These are phyloP conservation scores for Aphis gossypii DNA, from an alignment of 1,140 invertebrate genomes.

Conservation along the genomic window DNA sequence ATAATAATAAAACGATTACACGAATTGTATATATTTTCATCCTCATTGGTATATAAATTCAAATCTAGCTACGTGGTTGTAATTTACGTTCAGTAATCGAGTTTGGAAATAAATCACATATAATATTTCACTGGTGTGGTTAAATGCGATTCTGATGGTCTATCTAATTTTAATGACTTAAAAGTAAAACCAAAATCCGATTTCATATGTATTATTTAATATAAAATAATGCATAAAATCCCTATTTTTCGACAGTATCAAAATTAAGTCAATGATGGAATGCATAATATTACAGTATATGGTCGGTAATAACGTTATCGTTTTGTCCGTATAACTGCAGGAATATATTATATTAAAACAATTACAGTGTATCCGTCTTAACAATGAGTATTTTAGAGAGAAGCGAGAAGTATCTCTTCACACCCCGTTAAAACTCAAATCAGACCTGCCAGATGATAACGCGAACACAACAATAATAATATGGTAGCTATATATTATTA, in stretches of 20 bases:
- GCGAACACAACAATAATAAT: background rate
- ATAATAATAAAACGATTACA: conserved; percentile 30
- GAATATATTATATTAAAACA: background rate
- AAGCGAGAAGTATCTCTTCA: conserved; percentile 21
- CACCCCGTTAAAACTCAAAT: background rate
- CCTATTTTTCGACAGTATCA: background rate
- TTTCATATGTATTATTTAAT: background rate
- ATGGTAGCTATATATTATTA: background rate
- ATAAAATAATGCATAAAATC: background rate
- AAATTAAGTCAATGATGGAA: background rate
- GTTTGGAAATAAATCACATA: conserved; percentile 13
- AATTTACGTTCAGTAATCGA: conserved; percentile 11
- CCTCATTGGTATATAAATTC: background rate
- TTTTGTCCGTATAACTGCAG: background rate
- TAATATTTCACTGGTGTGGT: background rate
- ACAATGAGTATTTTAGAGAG: background rate
- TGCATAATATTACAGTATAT: background rate
- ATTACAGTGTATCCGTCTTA: background rate
- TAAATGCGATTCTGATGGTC: background rate
- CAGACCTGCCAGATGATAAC: background rate
- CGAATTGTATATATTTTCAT: background rate
- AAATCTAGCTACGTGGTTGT: background rate
- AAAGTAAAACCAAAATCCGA: background rate
- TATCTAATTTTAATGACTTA: conserved; percentile 22
- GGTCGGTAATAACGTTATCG: background rate